phyloP scores from a whole-genome alignment of 2,888 invertebrate species.

The Invenusta paracnida region DNA sequence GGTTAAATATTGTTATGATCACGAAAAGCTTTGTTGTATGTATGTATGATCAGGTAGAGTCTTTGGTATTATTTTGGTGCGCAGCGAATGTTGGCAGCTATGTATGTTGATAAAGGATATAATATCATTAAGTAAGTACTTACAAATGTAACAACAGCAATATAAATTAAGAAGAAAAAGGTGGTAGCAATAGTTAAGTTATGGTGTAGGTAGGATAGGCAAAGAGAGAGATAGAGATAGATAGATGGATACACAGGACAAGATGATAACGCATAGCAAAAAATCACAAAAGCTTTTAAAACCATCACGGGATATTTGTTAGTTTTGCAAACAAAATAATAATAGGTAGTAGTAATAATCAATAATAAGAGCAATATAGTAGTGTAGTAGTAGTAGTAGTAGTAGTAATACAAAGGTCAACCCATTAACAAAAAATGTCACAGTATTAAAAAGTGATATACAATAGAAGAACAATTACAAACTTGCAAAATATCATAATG shows the following conservation, averaged over 20 bases:
- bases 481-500: slow-evolving; percentile 1
- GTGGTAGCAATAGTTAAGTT: no score
- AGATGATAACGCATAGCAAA: slow-evolving; percentile 29
- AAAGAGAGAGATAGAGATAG: no score
- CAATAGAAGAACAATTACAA: background rate
- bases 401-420: slow-evolving; percentile 13
- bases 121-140: background rate
- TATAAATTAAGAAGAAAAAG: no score
- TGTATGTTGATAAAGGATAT: background rate
- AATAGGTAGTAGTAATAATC: slow-evolving; percentile 8
- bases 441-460: slow-evolving; percentile 18
- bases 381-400: background rate
- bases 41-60: slow-evolving; percentile 7
- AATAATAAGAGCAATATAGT: no score
- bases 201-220: no score
- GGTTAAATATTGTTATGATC: no score
- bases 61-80: slow-evolving; percentile 17
- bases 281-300: slow-evolving; percentile 29
- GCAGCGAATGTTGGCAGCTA: background rate
- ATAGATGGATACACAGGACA: background rate
- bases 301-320: background rate
- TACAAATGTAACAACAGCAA: no score
- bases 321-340: slow-evolving; percentile 22
- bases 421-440: slow-evolving; percentile 25
- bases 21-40: slow-evolving; percentile 1